A percentile compares a stretch with the other conserved stretches of the same genome.
phyloP scores from a whole-genome alignment of 2,888 invertebrate genomes.

The Lymantria dispar region DNA sequence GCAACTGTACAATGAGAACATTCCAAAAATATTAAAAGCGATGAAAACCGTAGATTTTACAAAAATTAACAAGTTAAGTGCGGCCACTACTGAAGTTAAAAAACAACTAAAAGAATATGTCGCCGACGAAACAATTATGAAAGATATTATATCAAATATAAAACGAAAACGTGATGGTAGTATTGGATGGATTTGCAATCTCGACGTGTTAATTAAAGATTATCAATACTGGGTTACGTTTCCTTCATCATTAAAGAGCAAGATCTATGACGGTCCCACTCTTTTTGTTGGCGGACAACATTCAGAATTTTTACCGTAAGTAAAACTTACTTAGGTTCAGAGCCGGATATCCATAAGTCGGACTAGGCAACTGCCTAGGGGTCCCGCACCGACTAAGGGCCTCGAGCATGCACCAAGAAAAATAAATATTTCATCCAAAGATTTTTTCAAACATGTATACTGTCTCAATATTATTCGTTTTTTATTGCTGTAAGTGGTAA shows the following conservation, averaged over 20 bases:
- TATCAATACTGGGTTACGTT: slow-evolving; percentile 84
- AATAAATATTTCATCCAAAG: too few species aligned
- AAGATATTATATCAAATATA: slow-evolving; percentile 74
- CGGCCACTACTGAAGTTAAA: slow-evolving; percentile 43
- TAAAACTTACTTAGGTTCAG: too few species aligned
- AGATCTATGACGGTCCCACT: slow-evolving; percentile 84
- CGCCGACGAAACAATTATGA: slow-evolving; percentile 82
- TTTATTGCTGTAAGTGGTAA: too few species aligned
- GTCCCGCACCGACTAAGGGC: too few species aligned
- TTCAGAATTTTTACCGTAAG: slow-evolving; percentile 90
- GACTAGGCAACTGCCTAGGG: too few species aligned
- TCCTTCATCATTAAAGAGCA: slow-evolving; percentile 65
- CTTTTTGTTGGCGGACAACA: slow-evolving; percentile 92
- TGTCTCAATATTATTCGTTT: too few species aligned
- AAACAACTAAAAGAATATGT: slow-evolving; percentile 42
- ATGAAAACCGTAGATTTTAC: slow-evolving; percentile 56
- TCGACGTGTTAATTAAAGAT: slow-evolving; percentile 85
- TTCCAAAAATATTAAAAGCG: slow-evolving; percentile 83
- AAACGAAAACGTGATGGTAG: slow-evolving; percentile 60
- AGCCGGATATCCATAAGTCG: too few species aligned
- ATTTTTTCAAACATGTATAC: too few species aligned
- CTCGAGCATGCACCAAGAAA: too few species aligned
- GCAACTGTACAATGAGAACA: slow-evolving; percentile 74
- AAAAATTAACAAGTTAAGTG: slow-evolving; percentile 35
- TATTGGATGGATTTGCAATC: slow-evolving; percentile 89